Percentiles rank a stretch among this genome's conserved stretches.
Evolutionary conservation across 2,888 invertebrate species (phyloP).

Genomic region (Eristalis pertinax): DNA sequence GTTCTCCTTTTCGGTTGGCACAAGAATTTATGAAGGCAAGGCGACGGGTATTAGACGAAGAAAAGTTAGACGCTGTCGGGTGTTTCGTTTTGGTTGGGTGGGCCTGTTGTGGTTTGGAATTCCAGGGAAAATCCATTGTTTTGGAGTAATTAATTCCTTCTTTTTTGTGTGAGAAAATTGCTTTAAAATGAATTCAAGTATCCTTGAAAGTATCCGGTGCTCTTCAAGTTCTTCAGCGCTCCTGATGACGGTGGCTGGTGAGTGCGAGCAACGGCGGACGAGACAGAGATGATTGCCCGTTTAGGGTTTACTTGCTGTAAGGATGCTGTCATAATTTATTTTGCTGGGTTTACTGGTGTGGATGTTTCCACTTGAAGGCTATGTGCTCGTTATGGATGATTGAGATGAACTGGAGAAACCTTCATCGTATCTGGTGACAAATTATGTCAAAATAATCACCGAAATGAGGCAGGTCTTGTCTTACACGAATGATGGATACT

Average conservation of each 20-base stretch:
- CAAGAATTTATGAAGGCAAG: neutral
- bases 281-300: neutral
- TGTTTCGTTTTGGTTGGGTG: no score
- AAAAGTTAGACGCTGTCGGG: neutral
- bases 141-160: neutral
- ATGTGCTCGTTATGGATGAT: neutral
- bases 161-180: slow-evolving; percentile 13
- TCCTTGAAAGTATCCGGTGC: slow-evolving; percentile 16
- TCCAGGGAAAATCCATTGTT: neutral
- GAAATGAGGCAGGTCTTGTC: no score
- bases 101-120: neutral
- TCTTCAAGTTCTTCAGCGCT: neutral
- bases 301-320: neutral
- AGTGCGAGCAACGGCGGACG: neutral
- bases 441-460: neutral
- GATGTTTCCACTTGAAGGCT: no score
- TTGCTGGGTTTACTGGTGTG: neutral
- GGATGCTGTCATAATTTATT: neutral
- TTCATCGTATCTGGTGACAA: neutral
- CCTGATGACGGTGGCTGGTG: no score
- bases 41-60: neutral
- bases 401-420: neutral
- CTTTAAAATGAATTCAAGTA: slow-evolving; percentile 22
- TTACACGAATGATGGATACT: no score
- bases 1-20: neutral